Conservation (phyloP, 2,888 invertebrate species). For the Cheilosia scutellata region DNA sequence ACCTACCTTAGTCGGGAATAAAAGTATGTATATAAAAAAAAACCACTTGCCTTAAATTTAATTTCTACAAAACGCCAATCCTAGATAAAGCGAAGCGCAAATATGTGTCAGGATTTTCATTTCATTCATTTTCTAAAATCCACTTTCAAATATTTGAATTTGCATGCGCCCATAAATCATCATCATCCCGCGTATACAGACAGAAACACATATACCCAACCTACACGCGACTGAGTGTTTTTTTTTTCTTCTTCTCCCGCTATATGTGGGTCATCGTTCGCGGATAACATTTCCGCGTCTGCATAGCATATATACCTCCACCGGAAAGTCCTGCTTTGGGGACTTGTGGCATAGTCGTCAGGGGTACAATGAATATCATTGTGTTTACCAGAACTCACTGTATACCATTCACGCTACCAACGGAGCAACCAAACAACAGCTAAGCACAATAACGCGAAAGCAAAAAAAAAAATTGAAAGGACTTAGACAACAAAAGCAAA, state of each 20-base stretch:
- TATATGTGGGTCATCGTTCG: slow-evolving; percentile 70
- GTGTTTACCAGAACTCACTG: slow-evolving; percentile 30
- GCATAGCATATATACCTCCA: slow-evolving; percentile 2
- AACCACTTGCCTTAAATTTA: slow-evolving; percentile 51
- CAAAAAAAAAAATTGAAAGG: slow-evolving; percentile 25
- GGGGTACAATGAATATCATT: slow-evolving; percentile 66
- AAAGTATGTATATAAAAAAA: not conserved
- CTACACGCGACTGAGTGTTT: not conserved
- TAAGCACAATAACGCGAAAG: slow-evolving; percentile 50
- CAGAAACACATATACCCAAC: not conserved
- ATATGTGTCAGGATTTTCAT: slow-evolving; percentile 68
- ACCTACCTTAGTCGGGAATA: no score
- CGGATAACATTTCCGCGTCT: slow-evolving; percentile 72
- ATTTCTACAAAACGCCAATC: slow-evolving; percentile 43
- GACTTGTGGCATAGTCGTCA: slow-evolving; percentile 3
- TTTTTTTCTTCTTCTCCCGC: not conserved
- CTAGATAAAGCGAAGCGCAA: slow-evolving; percentile 51
- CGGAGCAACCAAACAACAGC: slow-evolving; percentile 32
- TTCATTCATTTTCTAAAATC: slow-evolving; percentile 69
- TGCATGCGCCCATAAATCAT: slow-evolving; percentile 59
- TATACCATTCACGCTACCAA: no score
- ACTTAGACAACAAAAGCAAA: slow-evolving; percentile 64
- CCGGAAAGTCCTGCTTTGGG: slow-evolving; percentile 41
- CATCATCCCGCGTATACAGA: slow-evolving; percentile 26
- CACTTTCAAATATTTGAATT: slow-evolving; percentile 72